Conservation (phyloP, 1,140 invertebrate genomes). For the Drosophila prosaltans region DNA sequence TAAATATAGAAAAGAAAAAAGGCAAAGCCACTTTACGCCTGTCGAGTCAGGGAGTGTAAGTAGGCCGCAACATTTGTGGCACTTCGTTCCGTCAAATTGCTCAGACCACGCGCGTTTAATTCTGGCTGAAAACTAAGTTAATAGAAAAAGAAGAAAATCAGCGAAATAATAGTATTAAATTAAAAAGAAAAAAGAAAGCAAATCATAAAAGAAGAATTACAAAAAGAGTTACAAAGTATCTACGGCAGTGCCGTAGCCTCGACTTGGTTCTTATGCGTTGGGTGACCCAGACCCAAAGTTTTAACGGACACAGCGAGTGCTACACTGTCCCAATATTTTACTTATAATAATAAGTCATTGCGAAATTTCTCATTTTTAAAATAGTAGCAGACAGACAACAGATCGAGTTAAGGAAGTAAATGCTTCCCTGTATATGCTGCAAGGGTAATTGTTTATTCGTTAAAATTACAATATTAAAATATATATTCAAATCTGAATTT, state of each 20-base stretch:
- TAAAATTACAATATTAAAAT: background rate
- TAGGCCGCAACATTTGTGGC: slow-evolving; percentile 50
- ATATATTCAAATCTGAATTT: background rate
- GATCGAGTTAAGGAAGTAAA: background rate
- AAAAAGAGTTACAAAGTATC: background rate
- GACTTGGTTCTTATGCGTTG: background rate
- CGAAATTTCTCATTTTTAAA: too few relatives aligned
- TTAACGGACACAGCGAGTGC: too few relatives aligned
- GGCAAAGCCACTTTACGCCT: slow-evolving; percentile 77
- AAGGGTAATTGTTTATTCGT: background rate
- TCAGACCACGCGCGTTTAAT: slow-evolving; percentile 55
- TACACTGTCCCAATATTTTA: too few relatives aligned
- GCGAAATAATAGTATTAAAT: slow-evolving; percentile 12
- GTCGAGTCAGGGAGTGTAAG: slow-evolving; percentile 67
- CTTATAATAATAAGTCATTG: too few relatives aligned
- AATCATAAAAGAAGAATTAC: slow-evolving; percentile 17
- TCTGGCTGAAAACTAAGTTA: slow-evolving; percentile 52
- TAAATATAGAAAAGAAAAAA: slow-evolving; percentile 55
- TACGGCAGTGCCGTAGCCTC: background rate
- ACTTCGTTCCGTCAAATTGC: slow-evolving; percentile 57
- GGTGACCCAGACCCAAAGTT: too few relatives aligned
- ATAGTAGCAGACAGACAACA: background rate
- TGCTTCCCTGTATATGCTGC: background rate
- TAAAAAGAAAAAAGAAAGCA: slow-evolving; percentile 21
- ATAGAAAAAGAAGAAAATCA: slow-evolving; percentile 40